Evolutionary conservation across 2,113 vertebrate genomes (phyloP), one percentile per base, ranked within the genome.

Genomic region (Silurus asotus): DNA sequence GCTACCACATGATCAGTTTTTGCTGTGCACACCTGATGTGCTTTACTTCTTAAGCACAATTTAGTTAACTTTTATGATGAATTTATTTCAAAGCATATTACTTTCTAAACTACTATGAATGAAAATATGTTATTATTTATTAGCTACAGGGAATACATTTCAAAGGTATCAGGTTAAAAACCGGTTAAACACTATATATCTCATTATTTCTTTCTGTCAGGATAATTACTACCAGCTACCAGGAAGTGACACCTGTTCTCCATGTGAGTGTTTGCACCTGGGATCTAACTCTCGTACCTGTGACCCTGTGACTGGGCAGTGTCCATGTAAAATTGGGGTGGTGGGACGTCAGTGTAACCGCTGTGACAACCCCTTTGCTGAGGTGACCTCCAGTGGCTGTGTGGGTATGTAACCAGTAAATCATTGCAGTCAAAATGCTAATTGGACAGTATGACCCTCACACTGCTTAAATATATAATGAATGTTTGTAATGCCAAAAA

Each of bases 311-410:
- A 96, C 95, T 0, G 97, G 97, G 0, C 96, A 97, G 87, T 97
- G 97, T 51, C 88, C 93, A 0, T 97, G 97, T 92, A 96, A 96
- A 64, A 91, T 95, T 0, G 97, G 97, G 0, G 96, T 97, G 80
- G 94, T 96, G 0, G 97, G 96, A 25, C 95, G 95, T 2, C 96
- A 96, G 87, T 97, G 97, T 91, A 96, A 97, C 93, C 96, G 94
- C 90, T 97, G 97, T 0, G 96, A 97, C 91, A 97, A 95, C 93
- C 97, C 96, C 0, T 97, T 97, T 0, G 96, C 97, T 0, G 96
- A 97, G 83, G 96, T 97, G 79, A 96, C 96, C 4, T 3, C 58
- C 0, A 90, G 91, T 0, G 97, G 97, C 89, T 97, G 97, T 0
- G 94, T 96, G 95, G 96, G 97, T 97, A 92, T 8, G 92, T 91